phyloP scores from a whole-genome alignment of 2,888 invertebrate species.

The Apoda limacodes region DNA sequence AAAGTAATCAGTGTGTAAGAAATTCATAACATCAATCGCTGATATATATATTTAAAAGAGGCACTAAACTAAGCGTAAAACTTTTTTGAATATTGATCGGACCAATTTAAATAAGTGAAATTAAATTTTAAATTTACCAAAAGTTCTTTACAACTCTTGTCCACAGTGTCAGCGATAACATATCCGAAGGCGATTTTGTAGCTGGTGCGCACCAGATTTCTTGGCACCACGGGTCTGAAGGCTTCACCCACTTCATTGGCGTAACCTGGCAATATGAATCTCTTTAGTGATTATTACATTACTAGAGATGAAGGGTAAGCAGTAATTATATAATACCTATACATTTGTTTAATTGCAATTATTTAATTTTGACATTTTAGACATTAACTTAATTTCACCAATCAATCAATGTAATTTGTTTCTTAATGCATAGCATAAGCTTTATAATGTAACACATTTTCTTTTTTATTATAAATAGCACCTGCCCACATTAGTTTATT shows the following conservation, averaged over 20 bases:
- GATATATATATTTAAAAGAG: too few species aligned
- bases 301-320: conserved; percentile 51
- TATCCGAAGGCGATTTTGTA: conserved; percentile 89
- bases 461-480: too few species aligned
- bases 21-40: too few species aligned
- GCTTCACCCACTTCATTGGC: conserved; percentile 97
- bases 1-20: too few species aligned
- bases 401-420: too few species aligned
- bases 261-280: conserved; percentile 79
- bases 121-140: conserved; percentile 49
- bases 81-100: too few species aligned
- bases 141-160: conserved; percentile 77
- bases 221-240: conserved; percentile 83
- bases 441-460: too few species aligned
- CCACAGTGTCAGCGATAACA: conserved; percentile 86
- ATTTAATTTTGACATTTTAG: too few species aligned
- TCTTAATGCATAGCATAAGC: too few species aligned
- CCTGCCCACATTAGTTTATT: too few species aligned
- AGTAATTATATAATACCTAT: conserved; percentile 1
- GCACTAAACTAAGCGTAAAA: too few species aligned
- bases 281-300: conserved; percentile 58
- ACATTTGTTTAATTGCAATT: conserved; percentile 7
- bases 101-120: too few species aligned
- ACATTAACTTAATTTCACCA: not conserved
- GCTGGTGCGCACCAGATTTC: conserved; percentile 75